Evolutionary conservation across 2,888 invertebrate genomes (phyloP), one percentile per base, ranked within the genome.

Genomic region (Poecilobothrus nobilitatus): DNA sequence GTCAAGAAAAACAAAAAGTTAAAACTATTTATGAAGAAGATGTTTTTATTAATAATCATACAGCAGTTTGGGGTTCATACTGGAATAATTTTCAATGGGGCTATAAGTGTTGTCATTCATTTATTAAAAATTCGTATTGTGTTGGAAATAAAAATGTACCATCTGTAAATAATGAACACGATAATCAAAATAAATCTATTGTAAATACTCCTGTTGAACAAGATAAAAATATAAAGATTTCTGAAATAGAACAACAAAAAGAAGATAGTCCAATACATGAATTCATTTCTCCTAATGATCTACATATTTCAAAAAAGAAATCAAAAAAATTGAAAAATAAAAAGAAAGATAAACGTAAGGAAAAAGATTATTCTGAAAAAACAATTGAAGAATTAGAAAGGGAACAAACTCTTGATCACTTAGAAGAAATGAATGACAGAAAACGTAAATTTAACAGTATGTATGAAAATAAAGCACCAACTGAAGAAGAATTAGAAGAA

Each of bases 21-120:
- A 85, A 86, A 79, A 94, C 93, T 71, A 91, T 91, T 77, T 99
- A 97, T 80, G 96, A 95, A 78, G 99, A 99, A 81, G 97, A 99
- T 80, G 88, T 93, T 21, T 86, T 89, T 73, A 89, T 91, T 9
- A 94, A 94, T 79, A 99, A 99, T 81, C 99, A 99, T 81, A 92
- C 91, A 0, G 88, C 91, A 0, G 92, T 98, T 8, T 99, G 94
- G 93, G 99, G 99, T 5, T 97, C 97, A 0, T 97, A 86, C 80
- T 99, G 98, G 97, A 86, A 86, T 74, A 89, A 89, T 67, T 96
- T 95, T 0, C 86, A 88, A 71, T 99, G 99, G 99, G 99, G 98
- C 0, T 99, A 90, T 82, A 91, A 91, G 77, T 99, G 99, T 77
- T 99, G 99, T 81, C 91, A 95, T 78, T 94, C 95, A 0, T 90